A percentile compares a stretch with the other conserved stretches of the same genome.
phyloP scores from a whole-genome alignment of 92 coral and sea anemone species.

The Palythoa grandis region DNA sequence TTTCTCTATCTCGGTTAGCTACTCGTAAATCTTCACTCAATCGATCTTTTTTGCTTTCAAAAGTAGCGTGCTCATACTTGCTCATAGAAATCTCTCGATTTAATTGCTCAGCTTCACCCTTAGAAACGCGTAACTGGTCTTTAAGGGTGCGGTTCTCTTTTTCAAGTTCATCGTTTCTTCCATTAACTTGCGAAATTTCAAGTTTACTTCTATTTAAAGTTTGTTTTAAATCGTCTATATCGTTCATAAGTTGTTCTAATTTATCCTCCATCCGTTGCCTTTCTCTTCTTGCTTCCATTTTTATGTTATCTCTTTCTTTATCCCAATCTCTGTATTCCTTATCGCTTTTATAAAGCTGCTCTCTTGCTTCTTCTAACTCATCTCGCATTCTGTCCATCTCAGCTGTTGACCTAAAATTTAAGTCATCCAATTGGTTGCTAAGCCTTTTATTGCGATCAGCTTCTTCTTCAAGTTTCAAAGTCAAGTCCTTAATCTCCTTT shows the following conservation, averaged over 20 bases:
- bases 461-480: constrained; percentile 53
- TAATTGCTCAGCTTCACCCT: constrained; percentile 16
- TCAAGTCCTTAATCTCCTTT: constrained; percentile 50
- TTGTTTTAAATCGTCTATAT: constrained; percentile 57
- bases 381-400: constrained; percentile 64
- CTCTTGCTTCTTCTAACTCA: constrained; percentile 66
- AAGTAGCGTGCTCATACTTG: constrained; percentile 50
- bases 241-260: constrained; percentile 63
- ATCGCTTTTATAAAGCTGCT: constrained; percentile 58
- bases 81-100: constrained; percentile 32
- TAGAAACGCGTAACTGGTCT: constrained; percentile 12
- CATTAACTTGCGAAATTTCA: constrained; percentile 19
- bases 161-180: constrained; percentile 1
- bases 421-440: constrained; percentile 47
- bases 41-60: constrained; percentile 28
- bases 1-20: constrained; percentile 54
- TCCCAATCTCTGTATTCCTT: constrained; percentile 57
- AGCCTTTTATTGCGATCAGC: constrained; percentile 39
- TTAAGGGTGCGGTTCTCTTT: background rate
- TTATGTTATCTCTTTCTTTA: constrained; percentile 49
- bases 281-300: constrained; percentile 65
- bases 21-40: constrained; percentile 61
- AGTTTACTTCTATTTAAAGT: constrained; percentile 38
- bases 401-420: constrained; percentile 14
- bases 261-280: constrained; percentile 68